Evolutionary conservation across 2,797 vertebrate species (phyloP).

Genomic region (Poecilia gillii): DNA sequence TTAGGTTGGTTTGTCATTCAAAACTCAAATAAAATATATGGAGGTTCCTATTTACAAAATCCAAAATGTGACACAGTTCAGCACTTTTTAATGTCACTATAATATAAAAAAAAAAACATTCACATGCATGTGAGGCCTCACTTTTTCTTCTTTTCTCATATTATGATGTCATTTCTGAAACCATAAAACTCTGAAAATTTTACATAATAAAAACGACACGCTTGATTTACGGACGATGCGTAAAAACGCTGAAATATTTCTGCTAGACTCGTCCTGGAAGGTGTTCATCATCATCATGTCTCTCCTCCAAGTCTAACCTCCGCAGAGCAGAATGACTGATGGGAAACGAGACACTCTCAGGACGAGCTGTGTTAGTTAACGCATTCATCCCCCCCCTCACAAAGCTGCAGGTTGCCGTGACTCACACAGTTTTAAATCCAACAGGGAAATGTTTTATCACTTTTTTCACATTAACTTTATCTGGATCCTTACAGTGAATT

Average conservation of each 20-base stretch:
- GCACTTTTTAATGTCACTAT: neutral
- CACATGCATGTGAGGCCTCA: neutral
- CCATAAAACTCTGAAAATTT: slow-evolving; percentile 5
- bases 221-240: slow-evolving; percentile 39
- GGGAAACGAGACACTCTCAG: slow-evolving; percentile 44
- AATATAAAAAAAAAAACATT: neutral
- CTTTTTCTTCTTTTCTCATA: neutral
- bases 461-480: neutral
- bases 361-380: neutral
- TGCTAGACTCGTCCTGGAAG: slow-evolving; percentile 41
- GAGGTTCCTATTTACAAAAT: neutral
- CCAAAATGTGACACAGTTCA: neutral
- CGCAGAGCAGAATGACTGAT: slow-evolving; percentile 52
- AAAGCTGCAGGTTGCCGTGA: neutral
- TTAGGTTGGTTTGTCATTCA: neutral
- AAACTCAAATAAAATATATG: neutral
- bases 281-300: slow-evolving; percentile 58
- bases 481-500: neutral
- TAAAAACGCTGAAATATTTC: slow-evolving; percentile 42
- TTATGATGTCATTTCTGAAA: neutral
- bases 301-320: slow-evolving; percentile 40
- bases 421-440: neutral
- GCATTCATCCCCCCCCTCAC: neutral
- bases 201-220: slow-evolving; percentile 9
- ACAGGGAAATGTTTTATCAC: neutral